Evolutionary conservation across 2,888 invertebrate species (phyloP).

Genomic region (Drosophila rellima): DNA sequence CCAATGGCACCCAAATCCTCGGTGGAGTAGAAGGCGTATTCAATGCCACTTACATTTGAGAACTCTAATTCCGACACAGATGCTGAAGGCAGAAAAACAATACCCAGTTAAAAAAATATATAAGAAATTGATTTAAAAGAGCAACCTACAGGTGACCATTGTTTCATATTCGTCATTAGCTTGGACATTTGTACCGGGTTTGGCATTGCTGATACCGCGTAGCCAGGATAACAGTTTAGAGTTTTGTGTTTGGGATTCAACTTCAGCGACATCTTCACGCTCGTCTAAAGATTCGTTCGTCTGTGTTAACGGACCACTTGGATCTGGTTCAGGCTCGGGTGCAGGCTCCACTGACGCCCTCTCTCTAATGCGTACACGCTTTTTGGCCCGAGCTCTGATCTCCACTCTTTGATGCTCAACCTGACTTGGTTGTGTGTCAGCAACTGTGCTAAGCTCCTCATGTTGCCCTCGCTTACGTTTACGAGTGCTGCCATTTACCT

Average conservation of each 20-base stretch:
- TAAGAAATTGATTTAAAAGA: neutral
- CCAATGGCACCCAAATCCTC: slow-evolving; percentile 45
- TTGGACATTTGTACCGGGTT: neutral
- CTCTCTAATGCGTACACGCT: neutral
- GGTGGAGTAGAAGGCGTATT: slow-evolving; percentile 72
- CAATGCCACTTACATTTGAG: slow-evolving; percentile 58
- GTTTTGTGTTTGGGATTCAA: neutral
- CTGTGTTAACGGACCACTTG: neutral
- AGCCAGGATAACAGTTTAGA: slow-evolving; percentile 35
- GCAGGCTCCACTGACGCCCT: neutral
- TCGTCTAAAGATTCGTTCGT: neutral
- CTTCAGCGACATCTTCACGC: neutral
- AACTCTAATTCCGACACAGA: slow-evolving; percentile 50
- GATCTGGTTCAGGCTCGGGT: neutral
- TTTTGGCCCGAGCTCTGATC: neutral
- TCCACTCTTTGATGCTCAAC: neutral
- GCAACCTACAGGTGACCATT: slow-evolving; percentile 42
- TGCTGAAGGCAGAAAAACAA: slow-evolving; percentile 29
- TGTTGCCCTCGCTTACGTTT: slow-evolving; percentile 8
- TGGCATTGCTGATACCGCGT: slow-evolving; percentile 33
- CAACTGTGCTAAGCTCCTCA: neutral
- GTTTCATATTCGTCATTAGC: neutral
- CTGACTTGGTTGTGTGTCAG: neutral
- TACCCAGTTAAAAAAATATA: neutral
- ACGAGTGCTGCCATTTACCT: neutral